phyloP scores from a whole-genome alignment of 2,797 vertebrate species.

The Lepidocolaptes lacrymiger region DNA sequence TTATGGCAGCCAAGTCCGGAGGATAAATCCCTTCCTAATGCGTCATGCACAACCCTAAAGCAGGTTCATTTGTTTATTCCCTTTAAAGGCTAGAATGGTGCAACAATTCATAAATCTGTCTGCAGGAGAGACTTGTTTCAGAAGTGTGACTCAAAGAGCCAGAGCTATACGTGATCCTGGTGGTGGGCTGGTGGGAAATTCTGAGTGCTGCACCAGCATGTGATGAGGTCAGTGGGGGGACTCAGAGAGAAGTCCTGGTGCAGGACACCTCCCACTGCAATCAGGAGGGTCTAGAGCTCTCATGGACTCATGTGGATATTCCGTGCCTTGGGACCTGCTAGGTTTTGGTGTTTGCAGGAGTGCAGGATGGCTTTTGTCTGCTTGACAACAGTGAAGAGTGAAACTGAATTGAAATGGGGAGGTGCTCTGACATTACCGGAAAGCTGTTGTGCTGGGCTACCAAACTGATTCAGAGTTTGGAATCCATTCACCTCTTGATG shows the following conservation, averaged over 20 bases:
- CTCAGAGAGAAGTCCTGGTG: neutral
- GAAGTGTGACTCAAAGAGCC: neutral
- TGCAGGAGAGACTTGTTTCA: neutral
- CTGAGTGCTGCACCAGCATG: neutral
- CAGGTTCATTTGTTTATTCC: neutral
- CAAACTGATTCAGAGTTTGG: neutral
- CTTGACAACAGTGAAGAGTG: neutral
- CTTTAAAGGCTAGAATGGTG: neutral
- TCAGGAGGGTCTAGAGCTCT: neutral
- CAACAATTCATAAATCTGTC: neutral
- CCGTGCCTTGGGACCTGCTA: neutral
- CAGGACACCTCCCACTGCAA: neutral
- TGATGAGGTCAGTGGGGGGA: neutral
- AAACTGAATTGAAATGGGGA: neutral
- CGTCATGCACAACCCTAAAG: rapidly evolving
- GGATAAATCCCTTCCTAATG: neutral
- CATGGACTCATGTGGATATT: neutral
- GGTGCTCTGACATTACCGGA: neutral
- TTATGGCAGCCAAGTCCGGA: neutral
- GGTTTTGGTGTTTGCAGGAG: neutral
- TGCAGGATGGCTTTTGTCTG: neutral
- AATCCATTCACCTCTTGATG: rapidly evolving
- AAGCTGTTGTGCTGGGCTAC: neutral
- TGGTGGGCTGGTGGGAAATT: neutral
- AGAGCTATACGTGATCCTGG: rapidly evolving